Conservation (phyloP, 1,140 invertebrate species). For the Drosophila orena region DNA sequence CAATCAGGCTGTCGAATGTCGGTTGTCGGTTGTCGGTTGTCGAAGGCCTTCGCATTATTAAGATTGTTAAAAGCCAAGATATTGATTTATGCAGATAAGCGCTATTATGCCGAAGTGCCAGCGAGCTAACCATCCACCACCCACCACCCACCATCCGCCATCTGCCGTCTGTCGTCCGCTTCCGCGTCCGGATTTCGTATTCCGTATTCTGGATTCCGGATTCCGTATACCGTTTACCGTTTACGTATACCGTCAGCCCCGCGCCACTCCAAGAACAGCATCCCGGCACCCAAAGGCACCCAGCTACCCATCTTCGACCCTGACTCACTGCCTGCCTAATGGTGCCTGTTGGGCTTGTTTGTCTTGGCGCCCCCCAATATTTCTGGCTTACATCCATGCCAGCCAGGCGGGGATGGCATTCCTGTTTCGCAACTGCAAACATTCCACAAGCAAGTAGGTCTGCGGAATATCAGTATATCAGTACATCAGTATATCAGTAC, state of each 20-base stretch:
- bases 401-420: slow-evolving; percentile 23
- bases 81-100: slow-evolving; percentile 80
- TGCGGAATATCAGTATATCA: not conserved
- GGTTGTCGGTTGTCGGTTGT: slow-evolving; percentile 16
- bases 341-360: slow-evolving; percentile 58
- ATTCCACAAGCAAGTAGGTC: slow-evolving; percentile 4
- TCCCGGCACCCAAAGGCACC: not conserved
- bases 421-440: slow-evolving; percentile 17
- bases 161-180: too few relatives aligned
- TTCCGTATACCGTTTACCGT: not conserved
- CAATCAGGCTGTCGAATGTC: slow-evolving; percentile 18
- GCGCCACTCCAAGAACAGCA: not conserved
- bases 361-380: slow-evolving; percentile 13
- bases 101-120: slow-evolving; percentile 75
- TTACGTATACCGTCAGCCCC: not conserved
- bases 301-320: not conserved
- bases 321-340: slow-evolving; percentile 51
- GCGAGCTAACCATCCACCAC: slow-evolving; percentile 41
- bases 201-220: not conserved
- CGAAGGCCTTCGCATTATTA: slow-evolving; percentile 60
- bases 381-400: not conserved
- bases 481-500: not conserved
- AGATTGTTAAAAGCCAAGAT: slow-evolving; percentile 78
- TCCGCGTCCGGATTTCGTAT: not conserved
- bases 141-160: not conserved